Percentiles rank a stretch among this genome's conserved stretches.
Evolutionary conservation across 2,113 vertebrate genomes (phyloP).

Genomic region (Vulpes lagopus): DNA sequence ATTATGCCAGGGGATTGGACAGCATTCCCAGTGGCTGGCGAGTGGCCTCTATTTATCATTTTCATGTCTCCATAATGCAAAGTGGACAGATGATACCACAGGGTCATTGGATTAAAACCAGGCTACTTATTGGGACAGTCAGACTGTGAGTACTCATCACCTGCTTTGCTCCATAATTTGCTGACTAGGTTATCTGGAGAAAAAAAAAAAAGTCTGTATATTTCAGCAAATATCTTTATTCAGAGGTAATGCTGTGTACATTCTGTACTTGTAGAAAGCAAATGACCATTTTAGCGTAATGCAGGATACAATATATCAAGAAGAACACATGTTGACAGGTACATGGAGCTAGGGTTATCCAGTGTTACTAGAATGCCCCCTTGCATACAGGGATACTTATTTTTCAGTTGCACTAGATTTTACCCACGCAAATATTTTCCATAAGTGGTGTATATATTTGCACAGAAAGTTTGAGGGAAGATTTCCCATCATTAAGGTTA

Average conservation of each 20-base stretch:
- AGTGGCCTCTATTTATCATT: background rate
- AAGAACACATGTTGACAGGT: constrained; percentile 10
- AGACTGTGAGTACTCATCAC: background rate
- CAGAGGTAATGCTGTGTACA: background rate
- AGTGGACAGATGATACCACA: background rate
- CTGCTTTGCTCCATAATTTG: background rate
- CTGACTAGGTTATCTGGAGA: background rate
- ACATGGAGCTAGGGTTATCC: constrained; percentile 22
- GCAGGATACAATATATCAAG: background rate
- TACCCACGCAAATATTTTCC: background rate
- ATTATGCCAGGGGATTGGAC: background rate
- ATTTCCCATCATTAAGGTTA: background rate
- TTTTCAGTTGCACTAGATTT: constrained; percentile 38
- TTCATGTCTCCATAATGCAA: background rate
- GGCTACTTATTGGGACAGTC: background rate
- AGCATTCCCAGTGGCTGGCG: background rate
- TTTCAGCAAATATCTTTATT: constrained; percentile 47
- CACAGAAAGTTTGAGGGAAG: background rate
- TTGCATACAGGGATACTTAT: background rate
- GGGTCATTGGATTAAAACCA: background rate
- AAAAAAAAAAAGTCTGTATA: background rate
- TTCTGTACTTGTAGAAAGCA: background rate
- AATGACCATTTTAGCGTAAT: background rate
- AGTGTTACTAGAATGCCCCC: background rate
- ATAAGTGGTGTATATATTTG: background rate